Conservation (phyloP, 2,113 vertebrate genomes). For the human region GRCh38 chr9:9570001-9570500, state of each 20-base stretch:
- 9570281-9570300: not conserved
- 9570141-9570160: not conserved
- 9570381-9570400: conserved; percentile 17
- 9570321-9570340: not conserved
- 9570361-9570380: not conserved
- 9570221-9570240: not conserved
- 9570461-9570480: conserved; percentile 41
- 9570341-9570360: not conserved
- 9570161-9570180: not conserved
- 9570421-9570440: conserved; percentile 26
- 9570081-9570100: not conserved
- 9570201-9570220: no score
- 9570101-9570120: not conserved
- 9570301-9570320: not conserved
- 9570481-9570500: not conserved
- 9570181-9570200: not conserved
- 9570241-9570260: not conserved
- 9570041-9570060: not conserved
- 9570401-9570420: conserved; percentile 31
- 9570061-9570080: not conserved
- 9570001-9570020: not conserved
- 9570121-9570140: not conserved
- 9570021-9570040: not conserved
- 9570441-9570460: conserved; percentile 1
- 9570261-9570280: not conserved